These are phyloP conservation scores for Lophotriccus pileatus DNA, from an alignment of 2,797 vertebrate genomes.

Conservation along the genomic window DNA sequence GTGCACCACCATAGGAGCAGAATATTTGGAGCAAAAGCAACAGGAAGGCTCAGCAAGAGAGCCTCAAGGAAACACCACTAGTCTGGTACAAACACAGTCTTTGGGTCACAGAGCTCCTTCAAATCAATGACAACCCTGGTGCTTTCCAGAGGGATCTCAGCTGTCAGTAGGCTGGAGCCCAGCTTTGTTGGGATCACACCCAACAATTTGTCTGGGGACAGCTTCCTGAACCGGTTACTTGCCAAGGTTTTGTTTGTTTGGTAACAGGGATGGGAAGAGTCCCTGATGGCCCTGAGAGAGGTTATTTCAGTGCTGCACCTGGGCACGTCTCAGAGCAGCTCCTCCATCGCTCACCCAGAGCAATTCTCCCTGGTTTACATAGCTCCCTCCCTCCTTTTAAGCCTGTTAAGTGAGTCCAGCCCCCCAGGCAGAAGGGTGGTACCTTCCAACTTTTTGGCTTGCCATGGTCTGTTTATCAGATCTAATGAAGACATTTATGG, in stretches of 20 bases:
- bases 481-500: conserved; percentile 62
- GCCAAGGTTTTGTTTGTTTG: conserved; percentile 42
- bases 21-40: background rate
- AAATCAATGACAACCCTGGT: background rate
- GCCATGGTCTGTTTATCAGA: conserved; percentile 64
- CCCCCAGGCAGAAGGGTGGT: conserved; percentile 55
- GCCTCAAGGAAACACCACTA: background rate
- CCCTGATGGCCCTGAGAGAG: background rate
- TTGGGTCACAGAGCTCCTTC: background rate
- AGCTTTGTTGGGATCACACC: conserved; percentile 3
- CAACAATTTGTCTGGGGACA: conserved; percentile 34
- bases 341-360: background rate
- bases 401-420: conserved; percentile 43
- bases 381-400: background rate
- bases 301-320: conserved; percentile 46
- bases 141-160: conserved; percentile 23
- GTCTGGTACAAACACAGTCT: background rate
- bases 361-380: background rate
- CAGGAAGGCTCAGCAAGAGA: background rate
- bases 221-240: background rate
- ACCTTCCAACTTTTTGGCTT: conserved; percentile 47
- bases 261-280: conserved; percentile 10
- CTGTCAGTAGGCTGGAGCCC: background rate
- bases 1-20: background rate
- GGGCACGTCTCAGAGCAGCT: background rate